Base-by-base conservation (phyloP, 1,140 invertebrate species). In the Eciton burchellii region DNA sequence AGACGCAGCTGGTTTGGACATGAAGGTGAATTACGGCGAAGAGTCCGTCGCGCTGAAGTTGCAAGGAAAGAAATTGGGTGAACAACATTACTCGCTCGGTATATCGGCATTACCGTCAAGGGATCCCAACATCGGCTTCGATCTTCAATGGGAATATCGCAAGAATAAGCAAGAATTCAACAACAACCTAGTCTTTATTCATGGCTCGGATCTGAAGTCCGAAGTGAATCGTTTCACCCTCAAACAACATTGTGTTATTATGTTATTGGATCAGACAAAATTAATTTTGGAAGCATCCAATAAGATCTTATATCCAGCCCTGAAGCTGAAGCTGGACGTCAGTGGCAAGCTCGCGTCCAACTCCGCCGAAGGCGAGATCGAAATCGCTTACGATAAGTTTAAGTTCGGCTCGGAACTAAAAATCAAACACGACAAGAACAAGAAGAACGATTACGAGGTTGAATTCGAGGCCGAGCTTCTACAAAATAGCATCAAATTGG, bases 201-300 rank as follows among this genome's bases (percentile, higher is more conserved):
- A 97, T 88, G 96, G 96, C 9, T 89, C 93, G 0, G 96, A 97
- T 90, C 92, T 95, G 8, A 94, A 94, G 12, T 95, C 95, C 9
- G 93, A 95, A 62, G 87, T 92, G 1, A 95, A 95, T 70, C 93
- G 95, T 1, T 81, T 97, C 0, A 94, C 93, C 3, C 73, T 96
- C 8, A 90, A 91, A 11, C 94, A 95, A 70, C 88, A 93, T n/a
- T n/a, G n/a, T 3, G 83, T 91, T 1, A 88, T 90, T n/a, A 90
- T 93, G 45, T 91, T 92, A n/a, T 68, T 91, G 16, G 91, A 94
- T 8, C 72, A 84, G 0, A 81, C 87, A 0, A 65, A 91, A 1
- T 93, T 94, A 57, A 85, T 90, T 9, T 16, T 95, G 2, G 92
- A 93, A 16, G 91, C 91, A 3, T 91, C 93, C 60, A 94, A 93